Evolutionary conservation across 2,797 vertebrate genomes (phyloP).

Genomic region (Borostomias antarcticus): DNA sequence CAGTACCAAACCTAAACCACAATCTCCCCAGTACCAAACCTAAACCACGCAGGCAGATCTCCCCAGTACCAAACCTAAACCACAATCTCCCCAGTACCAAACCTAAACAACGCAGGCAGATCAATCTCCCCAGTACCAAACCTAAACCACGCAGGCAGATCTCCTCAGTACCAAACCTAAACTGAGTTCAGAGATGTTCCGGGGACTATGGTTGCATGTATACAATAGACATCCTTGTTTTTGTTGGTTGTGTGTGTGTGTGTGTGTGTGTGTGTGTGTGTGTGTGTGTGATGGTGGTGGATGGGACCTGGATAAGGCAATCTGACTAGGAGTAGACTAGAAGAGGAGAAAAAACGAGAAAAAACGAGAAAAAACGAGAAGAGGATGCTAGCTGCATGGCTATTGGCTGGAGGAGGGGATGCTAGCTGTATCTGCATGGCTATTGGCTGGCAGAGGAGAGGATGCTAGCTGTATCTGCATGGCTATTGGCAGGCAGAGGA

Average conservation of each 20-base stretch:
- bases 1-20: too few species aligned
- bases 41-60: too few species aligned
- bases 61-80: too few species aligned
- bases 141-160: too few species aligned
- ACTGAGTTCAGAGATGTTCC: constrained; percentile 64
- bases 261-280: neutral
- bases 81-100: too few species aligned
- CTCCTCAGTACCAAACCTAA: too few species aligned
- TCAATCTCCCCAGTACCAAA: neutral
- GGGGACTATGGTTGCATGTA: constrained; percentile 65
- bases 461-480: constrained; percentile 3
- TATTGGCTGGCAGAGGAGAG: neutral
- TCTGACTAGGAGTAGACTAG: neutral
- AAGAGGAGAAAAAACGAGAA: neutral
- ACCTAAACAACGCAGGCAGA: neutral
- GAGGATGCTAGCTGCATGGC: too few species aligned
- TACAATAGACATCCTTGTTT: constrained; percentile 51
- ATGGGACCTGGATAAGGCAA: neutral
- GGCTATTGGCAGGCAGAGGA: neutral
- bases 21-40: too few species aligned
- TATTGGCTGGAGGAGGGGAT: neutral
- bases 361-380: neutral
- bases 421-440: too few species aligned
- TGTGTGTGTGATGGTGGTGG: neutral
- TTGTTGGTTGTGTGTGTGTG: neutral